Percentiles rank a stretch among this genome's conserved stretches.
Evolutionary conservation across 2,113 vertebrate species (phyloP).

Genomic region (Hydrolagus affinis): DNA sequence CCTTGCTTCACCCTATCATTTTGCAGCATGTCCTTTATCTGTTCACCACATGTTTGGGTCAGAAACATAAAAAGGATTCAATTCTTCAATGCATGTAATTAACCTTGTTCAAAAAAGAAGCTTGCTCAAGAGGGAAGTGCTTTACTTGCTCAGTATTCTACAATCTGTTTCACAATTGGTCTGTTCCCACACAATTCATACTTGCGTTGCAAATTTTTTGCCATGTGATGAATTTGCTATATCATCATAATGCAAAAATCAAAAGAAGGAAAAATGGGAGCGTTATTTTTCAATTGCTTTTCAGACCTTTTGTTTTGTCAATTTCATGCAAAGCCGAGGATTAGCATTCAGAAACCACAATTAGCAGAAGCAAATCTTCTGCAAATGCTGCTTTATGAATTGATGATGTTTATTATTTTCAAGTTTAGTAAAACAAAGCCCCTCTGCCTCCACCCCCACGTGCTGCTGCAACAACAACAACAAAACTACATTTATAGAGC

Average conservation of each 20-base stretch:
- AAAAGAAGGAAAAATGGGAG: background rate
- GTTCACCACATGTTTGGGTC: background rate
- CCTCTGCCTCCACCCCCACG: background rate
- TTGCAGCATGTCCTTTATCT: background rate
- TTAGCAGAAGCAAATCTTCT: constrained; percentile 6
- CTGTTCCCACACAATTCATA: background rate
- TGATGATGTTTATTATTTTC: constrained; percentile 4
- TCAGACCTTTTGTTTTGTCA: too few relatives aligned
- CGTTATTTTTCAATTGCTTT: background rate
- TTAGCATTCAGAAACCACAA: constrained; percentile 4
- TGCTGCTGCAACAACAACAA: too few relatives aligned
- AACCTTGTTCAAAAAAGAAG: background rate
- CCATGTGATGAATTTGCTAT: background rate
- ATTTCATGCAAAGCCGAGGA: background rate
- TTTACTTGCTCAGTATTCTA: background rate
- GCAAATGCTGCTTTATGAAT: constrained; percentile 4
- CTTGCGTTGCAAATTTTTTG: background rate
- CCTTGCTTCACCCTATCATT: background rate
- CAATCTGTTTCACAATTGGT: background rate
- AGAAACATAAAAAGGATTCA: background rate
- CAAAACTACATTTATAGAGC: too few relatives aligned
- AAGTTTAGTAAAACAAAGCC: background rate
- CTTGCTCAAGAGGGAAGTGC: too few relatives aligned
- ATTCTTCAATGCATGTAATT: background rate
- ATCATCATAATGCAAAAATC: background rate